Evolutionary conservation across 2,888 invertebrate genomes (phyloP), one percentile per base, ranked within the genome.

Genomic region (Nomada fucata): DNA sequence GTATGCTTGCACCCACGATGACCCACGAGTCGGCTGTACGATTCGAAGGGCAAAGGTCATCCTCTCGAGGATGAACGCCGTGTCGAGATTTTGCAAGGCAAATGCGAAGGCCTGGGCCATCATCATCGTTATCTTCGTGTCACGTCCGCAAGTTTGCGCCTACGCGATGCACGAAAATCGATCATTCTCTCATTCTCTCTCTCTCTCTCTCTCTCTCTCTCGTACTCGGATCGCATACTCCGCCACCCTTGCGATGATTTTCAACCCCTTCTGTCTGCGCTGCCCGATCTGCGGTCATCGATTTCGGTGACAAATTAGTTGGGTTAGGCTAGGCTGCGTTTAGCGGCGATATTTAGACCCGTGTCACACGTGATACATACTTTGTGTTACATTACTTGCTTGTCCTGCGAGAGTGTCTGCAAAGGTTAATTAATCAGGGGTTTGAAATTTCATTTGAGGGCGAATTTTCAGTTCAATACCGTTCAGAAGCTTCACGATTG

Each of bases 181-280:
- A 87, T 87, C 87, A 67, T 64, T 65, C 7, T 29, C 29, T 69
- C 79, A 73, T 1, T 13, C 81, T 61, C 36, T 72, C 29, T 29
- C 7, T 29, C 29, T 65, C 29, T 5, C 7, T 67, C 78, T 73
- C 47, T 29, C 7, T 29, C 29, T 13, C 81, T 64, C 42, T 72
- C 36, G 7, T 59, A 60, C 57, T 92, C 92, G 91, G 47, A 3
- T 93, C 94, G 94, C 92, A 42, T 36, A 50, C 93, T 93, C 71
- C 60, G 44, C n/a, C 68, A 26, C 47, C 52, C 15, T 68, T 18
- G 23, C 44, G n/a, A 13, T 11, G 44, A 20, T 15, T 50, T 64
- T 55, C 36, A 77, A 53, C 44, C 71, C 83, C 64, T 55, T 59
- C 29, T 55, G 59, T 57, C 26, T n/a, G 26, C 29, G 92, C 94